phyloP scores from a whole-genome alignment of 2,113 vertebrate genomes.

The Morphnarchus princeps region DNA sequence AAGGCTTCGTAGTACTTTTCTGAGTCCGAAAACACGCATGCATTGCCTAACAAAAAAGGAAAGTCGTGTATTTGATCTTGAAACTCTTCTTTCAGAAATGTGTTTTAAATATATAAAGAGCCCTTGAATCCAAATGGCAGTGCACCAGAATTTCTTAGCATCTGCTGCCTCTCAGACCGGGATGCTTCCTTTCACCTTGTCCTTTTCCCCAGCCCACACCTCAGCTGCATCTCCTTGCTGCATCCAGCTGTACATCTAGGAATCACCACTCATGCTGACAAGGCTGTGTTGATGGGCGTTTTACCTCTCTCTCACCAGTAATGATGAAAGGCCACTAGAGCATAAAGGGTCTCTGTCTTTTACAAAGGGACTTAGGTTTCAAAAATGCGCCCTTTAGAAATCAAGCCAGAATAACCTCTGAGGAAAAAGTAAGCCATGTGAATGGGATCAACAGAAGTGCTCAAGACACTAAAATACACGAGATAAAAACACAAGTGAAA shows the following conservation, averaged over 20 bases:
- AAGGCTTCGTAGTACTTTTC: background rate
- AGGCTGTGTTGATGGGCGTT: background rate
- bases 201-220: background rate
- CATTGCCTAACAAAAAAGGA: background rate
- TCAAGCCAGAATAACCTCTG: background rate
- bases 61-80: background rate
- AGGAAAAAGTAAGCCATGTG: background rate
- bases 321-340: background rate
- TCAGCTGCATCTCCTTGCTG: background rate
- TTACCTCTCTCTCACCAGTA: background rate
- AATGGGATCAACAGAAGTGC: background rate
- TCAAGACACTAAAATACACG: background rate
- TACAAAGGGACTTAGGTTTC: background rate
- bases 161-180: background rate
- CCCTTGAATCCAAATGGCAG: background rate
- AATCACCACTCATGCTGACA: background rate
- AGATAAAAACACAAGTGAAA: conserved; percentile 1
- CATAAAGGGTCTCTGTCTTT: background rate
- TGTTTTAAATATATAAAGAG: background rate
- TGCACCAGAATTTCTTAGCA: background rate
- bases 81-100: background rate
- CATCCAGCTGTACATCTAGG: background rate
- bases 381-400: background rate
- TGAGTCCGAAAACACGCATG: background rate
- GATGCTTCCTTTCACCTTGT: background rate